Conservation (phyloP, 2,113 vertebrate genomes). For the Gadus macrocephalus region DNA sequence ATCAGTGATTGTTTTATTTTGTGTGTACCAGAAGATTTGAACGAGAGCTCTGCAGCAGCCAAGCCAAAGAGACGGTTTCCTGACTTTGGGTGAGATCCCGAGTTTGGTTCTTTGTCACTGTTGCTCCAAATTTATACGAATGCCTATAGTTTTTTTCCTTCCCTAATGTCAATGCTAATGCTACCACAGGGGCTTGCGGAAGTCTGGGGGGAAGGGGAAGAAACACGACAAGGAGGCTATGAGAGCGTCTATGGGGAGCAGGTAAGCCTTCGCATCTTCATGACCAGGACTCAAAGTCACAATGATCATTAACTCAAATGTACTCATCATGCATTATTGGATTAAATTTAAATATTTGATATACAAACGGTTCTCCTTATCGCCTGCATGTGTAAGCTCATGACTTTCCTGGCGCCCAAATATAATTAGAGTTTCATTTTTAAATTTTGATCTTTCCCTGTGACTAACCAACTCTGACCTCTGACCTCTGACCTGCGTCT, state of each 20-base stretch:
- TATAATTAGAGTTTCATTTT: too few species aligned
- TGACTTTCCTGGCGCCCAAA: too few species aligned
- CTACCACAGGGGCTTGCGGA: slow-evolving; percentile 80
- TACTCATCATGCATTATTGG: too few species aligned
- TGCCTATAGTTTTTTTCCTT: not conserved
- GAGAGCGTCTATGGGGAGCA: slow-evolving; percentile 85
- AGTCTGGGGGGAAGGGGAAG: slow-evolving; percentile 89
- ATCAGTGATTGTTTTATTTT: not conserved
- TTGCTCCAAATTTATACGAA: not conserved
- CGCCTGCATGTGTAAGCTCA: too few species aligned
- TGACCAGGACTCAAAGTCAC: too few species aligned
- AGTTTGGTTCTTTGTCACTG: not conserved
- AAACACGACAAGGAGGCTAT: slow-evolving; percentile 83
- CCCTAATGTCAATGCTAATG: slow-evolving; percentile 7
- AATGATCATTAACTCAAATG: too few species aligned
- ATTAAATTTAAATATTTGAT: too few species aligned
- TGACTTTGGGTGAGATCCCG: slow-evolving; percentile 82
- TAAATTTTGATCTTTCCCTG: too few species aligned
- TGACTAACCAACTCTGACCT: not conserved
- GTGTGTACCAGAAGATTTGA: slow-evolving; percentile 74
- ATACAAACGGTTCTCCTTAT: too few species aligned
- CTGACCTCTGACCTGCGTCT: not conserved
- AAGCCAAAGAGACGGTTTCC: slow-evolving; percentile 87
- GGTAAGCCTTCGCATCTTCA: slow-evolving; percentile 60
- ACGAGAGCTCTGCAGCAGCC: slow-evolving; percentile 69